phyloP scores from a whole-genome alignment of 64 coral and sea anemone species.

The Pachyseris speciosa region DNA sequence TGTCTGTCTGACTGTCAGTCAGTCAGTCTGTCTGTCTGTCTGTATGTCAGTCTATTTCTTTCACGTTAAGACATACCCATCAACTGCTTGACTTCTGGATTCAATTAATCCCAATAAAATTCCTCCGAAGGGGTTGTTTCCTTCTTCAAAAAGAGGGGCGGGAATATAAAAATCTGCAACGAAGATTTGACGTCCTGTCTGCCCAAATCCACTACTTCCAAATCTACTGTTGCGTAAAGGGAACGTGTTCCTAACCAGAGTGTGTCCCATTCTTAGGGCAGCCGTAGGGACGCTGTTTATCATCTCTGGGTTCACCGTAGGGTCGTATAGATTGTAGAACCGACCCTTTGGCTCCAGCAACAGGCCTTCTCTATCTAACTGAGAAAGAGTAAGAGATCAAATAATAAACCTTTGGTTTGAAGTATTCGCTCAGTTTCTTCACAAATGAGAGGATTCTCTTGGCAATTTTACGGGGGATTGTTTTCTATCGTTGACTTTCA shows the following conservation, averaged over 20 bases:
- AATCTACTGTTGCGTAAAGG: not conserved
- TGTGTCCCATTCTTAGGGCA: constrained; percentile 68
- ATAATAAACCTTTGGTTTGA: too few species aligned
- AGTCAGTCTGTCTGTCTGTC: too few species aligned
- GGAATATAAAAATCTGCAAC: not conserved
- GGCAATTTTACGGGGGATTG: too few species aligned
- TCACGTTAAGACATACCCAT: not conserved
- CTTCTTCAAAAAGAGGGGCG: not conserved
- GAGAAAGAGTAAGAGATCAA: not conserved
- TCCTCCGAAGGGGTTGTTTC: not conserved
- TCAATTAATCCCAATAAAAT: not conserved
- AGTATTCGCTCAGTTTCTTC: too few species aligned
- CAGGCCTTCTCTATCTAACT: not conserved
- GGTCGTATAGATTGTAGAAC: constrained; percentile 8
- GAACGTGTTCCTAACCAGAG: not conserved
- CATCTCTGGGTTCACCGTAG: not conserved
- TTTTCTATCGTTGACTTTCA: too few species aligned
- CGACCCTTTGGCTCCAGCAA: not conserved
- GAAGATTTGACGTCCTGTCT: too few species aligned
- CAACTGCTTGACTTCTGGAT: not conserved
- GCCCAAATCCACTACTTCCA: not conserved
- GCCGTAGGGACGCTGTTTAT: constrained; percentile 48
- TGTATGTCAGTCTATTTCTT: not conserved
- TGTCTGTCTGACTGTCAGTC: too few species aligned
- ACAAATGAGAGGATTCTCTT: too few species aligned